A percentile compares a stretch with the other conserved stretches of the same genome.
Conservation (phyloP, 1,140 invertebrate species). For the fruit fly (Drosophila melanogaster) region DNA sequence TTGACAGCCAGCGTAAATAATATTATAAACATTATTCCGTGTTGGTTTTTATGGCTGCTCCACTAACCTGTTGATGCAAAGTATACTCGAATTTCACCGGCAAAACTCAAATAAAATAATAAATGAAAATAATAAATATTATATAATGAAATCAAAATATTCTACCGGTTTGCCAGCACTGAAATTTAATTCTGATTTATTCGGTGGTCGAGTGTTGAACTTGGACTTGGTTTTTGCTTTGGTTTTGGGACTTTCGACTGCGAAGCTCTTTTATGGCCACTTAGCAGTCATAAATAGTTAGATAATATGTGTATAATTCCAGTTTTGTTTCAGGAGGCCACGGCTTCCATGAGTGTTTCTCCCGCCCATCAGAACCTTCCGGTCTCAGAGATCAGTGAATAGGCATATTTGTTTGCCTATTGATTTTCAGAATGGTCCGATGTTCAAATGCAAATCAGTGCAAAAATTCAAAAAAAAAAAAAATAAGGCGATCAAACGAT, state of each 20-base stretch:
- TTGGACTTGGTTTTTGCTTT: conserved; percentile 21
- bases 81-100: conserved; percentile 4
- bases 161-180: conserved; percentile 39
- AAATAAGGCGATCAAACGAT: neutral
- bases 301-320: conserved; percentile 24
- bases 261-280: conserved; percentile 50
- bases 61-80: conserved; percentile 51
- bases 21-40: conserved; percentile 20
- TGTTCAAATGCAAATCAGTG: conserved; percentile 68
- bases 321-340: conserved; percentile 39
- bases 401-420: conserved; percentile 68
- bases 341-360: neutral
- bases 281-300: conserved; percentile 52
- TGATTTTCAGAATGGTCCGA: conserved; percentile 39
- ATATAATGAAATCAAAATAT: conserved; percentile 28
- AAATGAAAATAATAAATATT: conserved; percentile 22
- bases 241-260: conserved; percentile 19
- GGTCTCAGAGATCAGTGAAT: conserved; percentile 32
- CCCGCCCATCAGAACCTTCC: conserved; percentile 1
- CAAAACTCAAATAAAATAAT: conserved; percentile 26
- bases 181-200: conserved; percentile 46
- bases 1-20: neutral
- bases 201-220: conserved; percentile 8
- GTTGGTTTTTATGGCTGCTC: conserved; percentile 11
- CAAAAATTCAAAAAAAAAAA: neutral